These are phyloP conservation scores for Mionectes macconnelli DNA, from an alignment of 2,113 vertebrate genomes.

Conservation along the genomic window DNA sequence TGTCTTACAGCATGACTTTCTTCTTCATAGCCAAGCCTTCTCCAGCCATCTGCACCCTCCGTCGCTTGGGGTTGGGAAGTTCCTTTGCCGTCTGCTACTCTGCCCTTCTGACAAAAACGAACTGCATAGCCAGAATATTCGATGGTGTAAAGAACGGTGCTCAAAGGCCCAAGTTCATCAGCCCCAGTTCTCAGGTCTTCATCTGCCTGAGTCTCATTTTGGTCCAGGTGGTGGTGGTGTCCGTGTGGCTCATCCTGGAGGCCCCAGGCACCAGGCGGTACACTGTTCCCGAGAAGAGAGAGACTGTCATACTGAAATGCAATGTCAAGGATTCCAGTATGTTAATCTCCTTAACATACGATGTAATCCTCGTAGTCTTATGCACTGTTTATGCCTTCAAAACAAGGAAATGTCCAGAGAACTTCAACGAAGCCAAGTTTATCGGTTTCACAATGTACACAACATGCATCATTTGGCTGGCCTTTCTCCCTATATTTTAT, in stretches of 20 bases:
- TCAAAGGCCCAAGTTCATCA: constrained; percentile 95
- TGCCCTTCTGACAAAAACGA: constrained; percentile 96
- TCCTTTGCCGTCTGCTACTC: constrained; percentile 98
- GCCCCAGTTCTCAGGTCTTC: constrained; percentile 96
- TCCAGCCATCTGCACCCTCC: constrained; percentile 89
- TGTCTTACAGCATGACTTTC: constrained; percentile 97
- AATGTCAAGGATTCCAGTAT: constrained; percentile 97
- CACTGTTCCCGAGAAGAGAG: constrained; percentile 91
- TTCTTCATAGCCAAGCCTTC: constrained; percentile 98
- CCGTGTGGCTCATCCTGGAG: constrained; percentile 93
- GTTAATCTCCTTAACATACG: constrained; percentile 93
- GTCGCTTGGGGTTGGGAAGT: constrained; percentile 90
- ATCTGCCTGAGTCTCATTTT: constrained; percentile 95
- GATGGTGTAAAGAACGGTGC: constrained; percentile 92
- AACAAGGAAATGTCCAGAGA: constrained; percentile 98
- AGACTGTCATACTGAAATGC: constrained; percentile 96
- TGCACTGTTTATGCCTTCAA: constrained; percentile 99
- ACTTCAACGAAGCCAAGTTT: constrained; percentile 99
- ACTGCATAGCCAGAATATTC: constrained; percentile 97
- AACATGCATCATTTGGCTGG: constrained; percentile 99
- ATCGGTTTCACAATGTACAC: constrained; percentile 99
- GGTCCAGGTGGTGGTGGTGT: constrained; percentile 92
- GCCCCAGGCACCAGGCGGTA: constrained; percentile 89
- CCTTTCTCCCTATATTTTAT: constrained; percentile 98
- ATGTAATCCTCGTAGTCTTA: constrained; percentile 94